Evolutionary conservation across 64 coral and sea anemone genomes (phyloP), one percentile per base, ranked within the genome.

Genomic region (Actinia tenebrosa): DNA sequence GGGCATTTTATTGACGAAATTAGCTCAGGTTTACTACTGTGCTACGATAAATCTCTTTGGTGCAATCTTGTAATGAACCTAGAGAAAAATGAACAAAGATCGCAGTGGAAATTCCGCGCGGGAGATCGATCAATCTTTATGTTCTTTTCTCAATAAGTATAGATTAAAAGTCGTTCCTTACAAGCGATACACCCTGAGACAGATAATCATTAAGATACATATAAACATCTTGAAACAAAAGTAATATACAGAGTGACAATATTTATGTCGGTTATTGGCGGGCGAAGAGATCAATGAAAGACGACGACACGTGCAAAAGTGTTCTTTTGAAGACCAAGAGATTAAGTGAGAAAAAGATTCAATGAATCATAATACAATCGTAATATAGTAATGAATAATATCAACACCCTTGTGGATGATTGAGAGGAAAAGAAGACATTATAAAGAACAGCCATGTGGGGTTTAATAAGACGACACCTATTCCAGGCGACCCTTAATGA

Each of bases 361-460:
- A 53, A 22, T 81, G 44, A 81, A 81, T 81, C 44, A 81, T 81
- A 53, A 81, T 50, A 23, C 20, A 45, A 45, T 81, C 79, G 53
- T 81, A 81, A 81, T 81, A 81, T 22, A 81, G 45, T 81, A 53
- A 50, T 81, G 43, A 50, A 53, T 53, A 81, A 81, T 9, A 81
- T 81, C 79, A 81, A 81, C 79, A 81, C 43, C 43, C 50, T 50
- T 22, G 50, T 25, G 45, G 18, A 53, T 14, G 50, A 47, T 81
- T 81, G 79, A 81, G 79, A 81, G 79, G 19, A 19, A 47, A 47
- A 53, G 2, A 44, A 47, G 15, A 53, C 17, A 45, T 19, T 50
- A 50, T 50, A 53, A 81, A 53, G 16, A 10, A 5, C 16, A 37
- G 20, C 79, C 79, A 81, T 17, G 22, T 81, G 79, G 79, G 46